Conservation (phyloP, 2,888 invertebrate species). For the Lasioglossum lativentre region DNA sequence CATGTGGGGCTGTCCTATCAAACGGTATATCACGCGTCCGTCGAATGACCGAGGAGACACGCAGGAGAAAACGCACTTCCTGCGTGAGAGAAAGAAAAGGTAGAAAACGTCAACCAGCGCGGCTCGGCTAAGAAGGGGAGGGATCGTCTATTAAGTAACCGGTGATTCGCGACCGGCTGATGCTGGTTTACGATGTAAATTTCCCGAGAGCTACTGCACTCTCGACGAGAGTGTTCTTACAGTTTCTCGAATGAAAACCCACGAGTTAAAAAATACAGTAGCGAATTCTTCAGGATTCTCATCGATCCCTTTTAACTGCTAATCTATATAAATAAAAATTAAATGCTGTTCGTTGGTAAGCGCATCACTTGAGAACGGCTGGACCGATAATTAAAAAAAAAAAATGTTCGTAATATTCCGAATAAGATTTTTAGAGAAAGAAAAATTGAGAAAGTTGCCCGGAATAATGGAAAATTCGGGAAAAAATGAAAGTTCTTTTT, state of each 20-base stretch:
- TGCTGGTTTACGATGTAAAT: neutral
- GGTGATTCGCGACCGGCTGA: neutral
- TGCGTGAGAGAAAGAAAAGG: slow-evolving; percentile 3
- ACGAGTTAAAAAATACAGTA: neutral
- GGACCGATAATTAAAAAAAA: too few species aligned
- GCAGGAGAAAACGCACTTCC: slow-evolving; percentile 5
- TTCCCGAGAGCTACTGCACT: slow-evolving; percentile 23
- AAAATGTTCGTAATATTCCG: too few species aligned
- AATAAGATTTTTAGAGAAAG: too few species aligned
- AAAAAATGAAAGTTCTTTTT: too few species aligned
- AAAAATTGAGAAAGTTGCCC: too few species aligned
- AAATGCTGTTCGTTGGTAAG: too few species aligned
- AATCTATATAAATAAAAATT: too few species aligned
- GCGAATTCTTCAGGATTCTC: neutral
- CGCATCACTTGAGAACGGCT: too few species aligned
- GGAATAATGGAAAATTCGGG: too few species aligned
- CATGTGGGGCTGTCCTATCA: neutral
- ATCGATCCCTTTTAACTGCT: neutral
- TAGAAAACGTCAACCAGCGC: neutral
- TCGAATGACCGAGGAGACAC: neutral
- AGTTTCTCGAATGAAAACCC: slow-evolving; percentile 68
- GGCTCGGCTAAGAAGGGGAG: neutral
- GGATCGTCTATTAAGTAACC: slow-evolving; percentile 32
- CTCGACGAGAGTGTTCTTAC: too few species aligned
- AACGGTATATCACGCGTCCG: neutral